A percentile compares a stretch with the other conserved stretches of the same genome.
These are phyloP conservation scores for Suricata suricatta DNA, from an alignment of 2,113 vertebrate genomes.

Conservation along the genomic window DNA sequence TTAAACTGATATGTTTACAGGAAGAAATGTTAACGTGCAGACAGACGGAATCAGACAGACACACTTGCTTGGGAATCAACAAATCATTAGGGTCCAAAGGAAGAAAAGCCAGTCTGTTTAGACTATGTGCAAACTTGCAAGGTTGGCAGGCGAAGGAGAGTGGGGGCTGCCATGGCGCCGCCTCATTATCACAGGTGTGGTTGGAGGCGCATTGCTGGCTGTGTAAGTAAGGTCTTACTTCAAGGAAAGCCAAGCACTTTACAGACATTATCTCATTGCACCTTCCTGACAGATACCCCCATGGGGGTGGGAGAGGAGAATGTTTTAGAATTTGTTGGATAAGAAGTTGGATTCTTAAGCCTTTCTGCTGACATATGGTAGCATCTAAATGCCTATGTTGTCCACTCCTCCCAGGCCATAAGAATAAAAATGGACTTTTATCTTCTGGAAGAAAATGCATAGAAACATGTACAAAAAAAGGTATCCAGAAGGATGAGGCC, in stretches of 20 bases:
- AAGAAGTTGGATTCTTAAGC: constrained; percentile 42
- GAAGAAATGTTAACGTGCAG: background rate
- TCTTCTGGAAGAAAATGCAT: background rate
- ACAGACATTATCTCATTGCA: constrained; percentile 77
- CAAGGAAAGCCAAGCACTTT: constrained; percentile 53
- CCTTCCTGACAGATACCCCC: constrained; percentile 62
- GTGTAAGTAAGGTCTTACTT: constrained; percentile 71
- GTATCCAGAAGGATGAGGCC: background rate
- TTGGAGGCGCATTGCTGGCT: constrained; percentile 38
- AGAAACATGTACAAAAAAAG: constrained; percentile 31
- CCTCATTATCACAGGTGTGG: constrained; percentile 68
- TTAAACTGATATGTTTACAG: background rate
- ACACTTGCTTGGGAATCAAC: constrained; percentile 52
- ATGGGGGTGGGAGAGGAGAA: background rate
- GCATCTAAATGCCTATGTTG: background rate
- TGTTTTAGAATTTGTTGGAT: constrained; percentile 52
- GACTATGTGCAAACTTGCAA: constrained; percentile 66
- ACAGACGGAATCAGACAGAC: constrained; percentile 7
- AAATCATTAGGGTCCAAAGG: constrained; percentile 29
- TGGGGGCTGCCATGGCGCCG: background rate
- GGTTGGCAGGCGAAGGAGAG: constrained; percentile 47
- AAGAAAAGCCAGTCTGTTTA: constrained; percentile 37
- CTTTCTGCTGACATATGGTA: constrained; percentile 16
- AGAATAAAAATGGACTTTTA: background rate
- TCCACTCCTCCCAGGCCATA: background rate